phyloP scores from a whole-genome alignment of 2,797 vertebrate species.

The Sebastes alutus region DNA sequence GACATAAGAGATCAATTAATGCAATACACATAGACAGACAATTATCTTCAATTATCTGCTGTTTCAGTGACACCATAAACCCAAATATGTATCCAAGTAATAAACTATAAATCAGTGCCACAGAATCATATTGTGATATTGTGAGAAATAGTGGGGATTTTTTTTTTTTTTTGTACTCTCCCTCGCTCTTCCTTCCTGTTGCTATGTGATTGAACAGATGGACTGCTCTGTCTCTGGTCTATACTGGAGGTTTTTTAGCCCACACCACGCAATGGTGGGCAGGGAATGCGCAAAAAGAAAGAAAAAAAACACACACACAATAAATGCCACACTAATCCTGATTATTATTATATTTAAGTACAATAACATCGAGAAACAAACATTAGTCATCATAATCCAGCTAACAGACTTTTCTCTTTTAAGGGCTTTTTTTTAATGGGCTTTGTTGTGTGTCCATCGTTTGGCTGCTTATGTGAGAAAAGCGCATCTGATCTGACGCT shows the following conservation, averaged over 20 bases:
- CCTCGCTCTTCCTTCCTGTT: constrained; percentile 74
- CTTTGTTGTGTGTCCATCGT: constrained; percentile 31
- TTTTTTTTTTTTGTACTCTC: constrained; percentile 19
- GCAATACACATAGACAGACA: not conserved
- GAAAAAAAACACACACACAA: not conserved
- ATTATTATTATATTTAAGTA: constrained; percentile 33
- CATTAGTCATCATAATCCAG: constrained; percentile 19
- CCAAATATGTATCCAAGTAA: not conserved
- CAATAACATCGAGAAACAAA: constrained; percentile 12
- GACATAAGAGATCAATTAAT: not conserved
- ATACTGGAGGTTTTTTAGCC: constrained; percentile 70
- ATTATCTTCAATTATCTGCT: not conserved
- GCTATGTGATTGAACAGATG: constrained; percentile 83
- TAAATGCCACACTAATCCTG: constrained; percentile 36
- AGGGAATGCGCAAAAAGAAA: constrained; percentile 72
- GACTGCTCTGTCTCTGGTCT: constrained; percentile 73
- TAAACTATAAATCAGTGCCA: not conserved
- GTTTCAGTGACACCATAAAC: not conserved
- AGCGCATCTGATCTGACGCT: constrained; percentile 59
- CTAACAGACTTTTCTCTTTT: constrained; percentile 33
- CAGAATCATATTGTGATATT: not conserved
- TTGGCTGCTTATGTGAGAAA: constrained; percentile 10
- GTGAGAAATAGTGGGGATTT: constrained; percentile 9
- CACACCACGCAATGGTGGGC: constrained; percentile 75
- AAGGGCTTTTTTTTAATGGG: constrained; percentile 25